Evolutionary conservation across 2,113 vertebrate genomes (phyloP).

Genomic region (Zeus faber): DNA sequence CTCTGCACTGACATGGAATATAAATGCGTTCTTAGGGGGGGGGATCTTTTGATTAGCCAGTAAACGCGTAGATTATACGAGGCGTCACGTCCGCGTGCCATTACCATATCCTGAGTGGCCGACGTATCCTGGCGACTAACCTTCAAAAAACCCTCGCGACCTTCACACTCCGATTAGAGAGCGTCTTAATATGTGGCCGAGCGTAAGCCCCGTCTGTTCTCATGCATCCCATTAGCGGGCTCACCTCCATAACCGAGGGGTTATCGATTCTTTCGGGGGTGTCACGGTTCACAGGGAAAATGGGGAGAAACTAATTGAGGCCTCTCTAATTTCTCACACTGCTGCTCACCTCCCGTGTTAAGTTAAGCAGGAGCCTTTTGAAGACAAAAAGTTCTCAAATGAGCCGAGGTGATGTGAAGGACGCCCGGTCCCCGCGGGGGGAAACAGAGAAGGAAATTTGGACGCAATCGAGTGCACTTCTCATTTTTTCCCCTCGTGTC

Average conservation of each 20-base stretch:
- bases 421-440: conserved; percentile 28
- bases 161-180: conserved; percentile 11
- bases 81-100: no score
- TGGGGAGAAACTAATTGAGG: conserved; percentile 38
- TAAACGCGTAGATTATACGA: no score
- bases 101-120: no score
- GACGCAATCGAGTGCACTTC: neutral
- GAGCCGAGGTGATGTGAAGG: conserved; percentile 46
- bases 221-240: conserved; percentile 35
- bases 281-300: conserved; percentile 27
- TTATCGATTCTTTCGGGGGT: conserved; percentile 46
- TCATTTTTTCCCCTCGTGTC: no score
- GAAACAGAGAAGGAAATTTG: conserved; percentile 22
- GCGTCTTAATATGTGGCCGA: conserved; percentile 3
- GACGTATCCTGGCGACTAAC: neutral
- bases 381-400: conserved; percentile 39
- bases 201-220: conserved; percentile 5
- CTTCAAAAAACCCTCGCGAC: conserved; percentile 2
- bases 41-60: no score
- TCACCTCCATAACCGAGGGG: conserved; percentile 37
- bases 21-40: no score
- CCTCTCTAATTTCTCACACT: conserved; percentile 50
- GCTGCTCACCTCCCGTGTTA: conserved; percentile 30
- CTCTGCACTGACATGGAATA: no score
- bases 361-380: conserved; percentile 26